A percentile compares a stretch with the other conserved stretches of the same genome.
Evolutionary conservation across 2,888 invertebrate genomes (phyloP).

Genomic region (Oxytorus armatus): DNA sequence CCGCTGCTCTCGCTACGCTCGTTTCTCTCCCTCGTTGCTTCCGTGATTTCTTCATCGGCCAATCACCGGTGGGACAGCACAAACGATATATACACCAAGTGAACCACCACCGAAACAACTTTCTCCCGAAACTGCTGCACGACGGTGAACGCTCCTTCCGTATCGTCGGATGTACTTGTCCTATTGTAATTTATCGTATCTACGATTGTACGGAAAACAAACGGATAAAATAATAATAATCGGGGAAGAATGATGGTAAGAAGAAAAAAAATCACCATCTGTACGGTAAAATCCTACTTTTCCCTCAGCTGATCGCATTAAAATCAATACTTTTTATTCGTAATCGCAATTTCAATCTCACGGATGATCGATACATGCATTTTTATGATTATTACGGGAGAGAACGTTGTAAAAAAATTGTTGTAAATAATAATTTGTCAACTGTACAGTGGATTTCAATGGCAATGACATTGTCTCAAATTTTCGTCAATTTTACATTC

Average conservation of each 20-base stretch:
- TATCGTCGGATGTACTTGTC: conserved; percentile 36
- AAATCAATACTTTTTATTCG: too few species aligned
- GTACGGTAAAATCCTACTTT: neutral
- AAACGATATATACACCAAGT: conserved; percentile 39
- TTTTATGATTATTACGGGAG: too few species aligned
- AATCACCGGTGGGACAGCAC: conserved; percentile 72
- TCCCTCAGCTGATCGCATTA: too few species aligned
- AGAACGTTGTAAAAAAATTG: too few species aligned
- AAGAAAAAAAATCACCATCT: neutral
- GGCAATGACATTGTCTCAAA: too few species aligned
- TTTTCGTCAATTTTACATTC: too few species aligned
- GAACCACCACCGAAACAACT: conserved; percentile 75
- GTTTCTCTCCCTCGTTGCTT: conserved; percentile 73
- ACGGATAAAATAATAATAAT: too few species aligned
- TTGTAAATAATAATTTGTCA: too few species aligned
- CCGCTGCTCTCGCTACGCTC: conserved; percentile 27
- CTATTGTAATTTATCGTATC: conserved; percentile 34
- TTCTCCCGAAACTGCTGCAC: conserved; percentile 74
- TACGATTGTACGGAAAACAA: neutral
- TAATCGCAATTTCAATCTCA: too few species aligned
- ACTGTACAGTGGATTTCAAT: too few species aligned
- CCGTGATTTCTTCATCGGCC: conserved; percentile 79
- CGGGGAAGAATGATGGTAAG: neutral
- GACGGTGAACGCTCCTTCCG: conserved; percentile 65
- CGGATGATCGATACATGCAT: too few species aligned